Conservation (phyloP, 2,797 vertebrate genomes). For the Alectoris magna region DNA sequence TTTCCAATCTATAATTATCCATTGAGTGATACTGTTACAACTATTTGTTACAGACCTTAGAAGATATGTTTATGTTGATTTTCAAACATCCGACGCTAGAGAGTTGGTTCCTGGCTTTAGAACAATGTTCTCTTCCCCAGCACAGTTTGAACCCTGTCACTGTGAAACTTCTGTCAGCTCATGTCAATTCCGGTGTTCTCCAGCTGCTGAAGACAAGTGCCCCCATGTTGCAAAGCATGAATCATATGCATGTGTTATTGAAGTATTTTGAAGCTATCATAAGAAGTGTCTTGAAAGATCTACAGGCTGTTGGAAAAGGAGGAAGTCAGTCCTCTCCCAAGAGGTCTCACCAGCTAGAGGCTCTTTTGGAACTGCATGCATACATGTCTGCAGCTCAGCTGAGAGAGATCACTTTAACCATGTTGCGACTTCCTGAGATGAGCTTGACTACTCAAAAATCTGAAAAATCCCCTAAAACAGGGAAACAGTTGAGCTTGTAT, state of each 20-base stretch:
- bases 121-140: conserved; percentile 81
- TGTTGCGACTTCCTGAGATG: conserved; percentile 85
- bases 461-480: background rate
- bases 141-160: conserved; percentile 85
- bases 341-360: conserved; percentile 80
- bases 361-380: conserved; percentile 81
- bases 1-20: background rate
- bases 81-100: conserved; percentile 89
- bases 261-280: conserved; percentile 81
- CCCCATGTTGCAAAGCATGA: conserved; percentile 70
- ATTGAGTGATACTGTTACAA: background rate
- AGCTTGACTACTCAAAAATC: conserved; percentile 70
- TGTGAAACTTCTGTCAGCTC: conserved; percentile 84
- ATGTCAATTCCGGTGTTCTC: conserved; percentile 80
- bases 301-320: conserved; percentile 48
- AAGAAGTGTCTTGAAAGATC: conserved; percentile 82
- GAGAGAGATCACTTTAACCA: conserved; percentile 81
- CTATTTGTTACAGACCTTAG: conserved; percentile 74
- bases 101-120: conserved; percentile 93
- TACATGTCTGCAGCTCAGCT: conserved; percentile 82
- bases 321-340: background rate
- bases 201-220: conserved; percentile 80
- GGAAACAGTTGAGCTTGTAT: conserved; percentile 81
- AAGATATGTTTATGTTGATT: conserved; percentile 80
- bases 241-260: conserved; percentile 72